Conservation (phyloP, 2,797 vertebrate genomes). For the Nannoperca obscura region DNA sequence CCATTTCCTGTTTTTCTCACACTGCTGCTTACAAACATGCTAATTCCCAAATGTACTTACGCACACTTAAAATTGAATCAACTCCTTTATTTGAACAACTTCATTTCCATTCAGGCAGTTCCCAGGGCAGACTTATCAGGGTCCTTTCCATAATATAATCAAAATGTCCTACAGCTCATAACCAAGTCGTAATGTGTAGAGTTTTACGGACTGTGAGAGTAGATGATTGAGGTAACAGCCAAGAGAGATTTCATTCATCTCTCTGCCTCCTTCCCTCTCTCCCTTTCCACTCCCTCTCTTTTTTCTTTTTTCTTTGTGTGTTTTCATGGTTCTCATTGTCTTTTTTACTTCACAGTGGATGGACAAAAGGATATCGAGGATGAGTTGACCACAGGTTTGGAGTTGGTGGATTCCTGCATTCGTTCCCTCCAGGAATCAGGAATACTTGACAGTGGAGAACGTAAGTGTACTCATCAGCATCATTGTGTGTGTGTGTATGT, state of each 20-base stretch:
- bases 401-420: slow-evolving; percentile 98
- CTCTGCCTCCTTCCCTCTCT: neutral
- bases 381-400: slow-evolving; percentile 96
- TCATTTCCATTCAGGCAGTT: slow-evolving; percentile 24
- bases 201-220: slow-evolving; percentile 38
- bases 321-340: slow-evolving; percentile 20
- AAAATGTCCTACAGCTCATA: slow-evolving; percentile 44
- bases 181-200: slow-evolving; percentile 23
- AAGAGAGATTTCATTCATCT: slow-evolving; percentile 34
- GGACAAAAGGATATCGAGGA: slow-evolving; percentile 99
- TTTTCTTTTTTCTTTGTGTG: neutral
- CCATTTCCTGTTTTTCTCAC: neutral
- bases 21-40: slow-evolving; percentile 3
- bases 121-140: slow-evolving; percentile 26
- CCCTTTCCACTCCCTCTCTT: neutral
- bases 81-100: slow-evolving; percentile 6
- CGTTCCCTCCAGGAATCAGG: slow-evolving; percentile 97
- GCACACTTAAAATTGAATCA: neutral
- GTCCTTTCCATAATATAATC: slow-evolving; percentile 31
- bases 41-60: neutral
- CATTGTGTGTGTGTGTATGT: neutral
- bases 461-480: slow-evolving; percentile 84
- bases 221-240: slow-evolving; percentile 32
- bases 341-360: slow-evolving; percentile 81
- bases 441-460: slow-evolving; percentile 94